phyloP scores from a whole-genome alignment of 2,113 vertebrate genomes.

The Planiliza haematocheilus region DNA sequence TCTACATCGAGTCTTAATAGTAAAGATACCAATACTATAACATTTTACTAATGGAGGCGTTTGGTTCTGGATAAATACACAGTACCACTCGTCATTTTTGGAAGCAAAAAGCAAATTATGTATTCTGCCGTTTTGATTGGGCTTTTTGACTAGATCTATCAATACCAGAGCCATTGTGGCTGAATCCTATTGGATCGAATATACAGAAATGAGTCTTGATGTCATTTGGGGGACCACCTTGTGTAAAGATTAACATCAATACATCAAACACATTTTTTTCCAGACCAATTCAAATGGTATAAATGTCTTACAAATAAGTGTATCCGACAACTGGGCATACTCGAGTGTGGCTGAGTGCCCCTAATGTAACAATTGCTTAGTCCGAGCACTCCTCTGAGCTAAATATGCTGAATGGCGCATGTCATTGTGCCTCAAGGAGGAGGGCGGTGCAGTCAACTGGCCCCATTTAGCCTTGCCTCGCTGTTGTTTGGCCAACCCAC shows the following conservation, averaged over 20 bases:
- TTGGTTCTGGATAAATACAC: too few relatives aligned
- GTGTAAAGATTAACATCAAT: neutral
- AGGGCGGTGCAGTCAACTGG: constrained; percentile 41
- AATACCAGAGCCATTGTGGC: neutral
- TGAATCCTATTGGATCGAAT: too few relatives aligned
- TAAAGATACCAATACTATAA: too few relatives aligned
- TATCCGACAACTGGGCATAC: constrained; percentile 18
- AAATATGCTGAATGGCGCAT: constrained; percentile 40
- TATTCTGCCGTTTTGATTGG: neutral
- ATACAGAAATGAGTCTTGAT: neutral
- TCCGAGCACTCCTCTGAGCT: constrained; percentile 33
- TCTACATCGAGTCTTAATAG: too few relatives aligned
- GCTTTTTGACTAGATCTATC: neutral
- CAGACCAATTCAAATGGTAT: neutral
- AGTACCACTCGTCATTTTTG: neutral
- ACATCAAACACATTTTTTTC: neutral
- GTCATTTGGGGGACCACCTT: neutral
- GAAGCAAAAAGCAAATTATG: neutral
- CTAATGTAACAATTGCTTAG: constrained; percentile 40
- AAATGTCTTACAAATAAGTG: neutral
- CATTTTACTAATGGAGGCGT: too few relatives aligned
- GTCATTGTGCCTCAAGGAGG: constrained; percentile 53
- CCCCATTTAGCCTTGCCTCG: constrained; percentile 50
- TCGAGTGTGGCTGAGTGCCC: constrained; percentile 21
- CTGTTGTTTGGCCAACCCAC: constrained; percentile 49